Base-by-base conservation (phyloP, 2,797 vertebrate species). In the Adelosebastes latens region DNA sequence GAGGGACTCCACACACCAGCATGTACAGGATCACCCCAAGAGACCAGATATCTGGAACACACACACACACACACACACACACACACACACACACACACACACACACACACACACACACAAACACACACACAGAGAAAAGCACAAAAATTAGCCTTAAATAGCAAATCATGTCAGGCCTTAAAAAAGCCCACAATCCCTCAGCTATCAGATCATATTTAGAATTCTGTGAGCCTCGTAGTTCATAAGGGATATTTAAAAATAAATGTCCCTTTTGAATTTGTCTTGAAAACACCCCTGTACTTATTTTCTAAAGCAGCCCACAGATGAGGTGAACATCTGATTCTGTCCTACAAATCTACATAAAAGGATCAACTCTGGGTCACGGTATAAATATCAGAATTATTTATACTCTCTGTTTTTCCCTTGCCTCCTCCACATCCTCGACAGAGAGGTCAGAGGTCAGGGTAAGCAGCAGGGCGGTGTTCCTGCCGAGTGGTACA, bases 1-100 rank as follows among this genome's bases (percentile, higher is more conserved):
- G 98, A 52, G 98, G 98, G 8, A 97, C 97, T 71, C 98, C 98
- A 65, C 95, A 96, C 63, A 96, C 95, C 85, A 96, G 77, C 96
- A 96, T 96, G 90, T 94, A 96, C 39, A 96, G 94, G 77, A 96
- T 96, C 83, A 96, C 95, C 59, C 95, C 95, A 20, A 96, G 91
- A 59, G 95, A 96, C 95, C 95, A 96, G 86, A 96, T 95, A 92
- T 96, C 95, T 96, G 93, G 66, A 91, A 90, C 62, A 93, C 86
- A 93, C 69, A 88, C 67, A 84, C 61, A 75, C 69, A 78, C 49
- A 71, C 65, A 31, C 53, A 61, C 60, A 8, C 63, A 20, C 32
- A 58, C 14, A 69, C 60, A 31, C 36, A 32, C 68, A 63, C 5
- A 69, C 60, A 31, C 64, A 62, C 55, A 60, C 12, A 63, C 27